Evolutionary conservation across 2,797 vertebrate species (phyloP).

Genomic region (Hippopotamyrus pictus): DNA sequence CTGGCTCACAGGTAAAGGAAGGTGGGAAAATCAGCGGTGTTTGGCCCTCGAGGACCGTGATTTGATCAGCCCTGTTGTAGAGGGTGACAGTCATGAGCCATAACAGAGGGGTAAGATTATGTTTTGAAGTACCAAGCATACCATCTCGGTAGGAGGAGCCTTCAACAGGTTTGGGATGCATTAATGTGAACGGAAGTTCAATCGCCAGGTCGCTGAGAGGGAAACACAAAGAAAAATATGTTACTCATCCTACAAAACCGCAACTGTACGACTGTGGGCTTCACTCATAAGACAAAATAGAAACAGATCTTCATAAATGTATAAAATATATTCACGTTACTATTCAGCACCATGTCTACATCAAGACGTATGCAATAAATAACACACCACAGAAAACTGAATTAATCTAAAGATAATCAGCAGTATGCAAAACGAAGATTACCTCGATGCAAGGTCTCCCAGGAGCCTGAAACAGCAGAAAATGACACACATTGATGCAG

Average conservation of each 20-base stretch:
- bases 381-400: neutral
- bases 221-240: slow-evolving; percentile 20
- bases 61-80: neutral
- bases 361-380: neutral
- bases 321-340: neutral
- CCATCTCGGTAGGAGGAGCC: slow-evolving; percentile 73
- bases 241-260: neutral
- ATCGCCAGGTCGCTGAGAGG: slow-evolving; percentile 78
- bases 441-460: slow-evolving; percentile 92
- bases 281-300: neutral
- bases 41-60: neutral
- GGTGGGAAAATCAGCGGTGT: neutral
- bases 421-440: slow-evolving; percentile 36
- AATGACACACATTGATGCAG: slow-evolving; percentile 23
- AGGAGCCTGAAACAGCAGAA: slow-evolving; percentile 69
- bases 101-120: neutral
- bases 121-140: slow-evolving; percentile 41
- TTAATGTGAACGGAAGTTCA: slow-evolving; percentile 85
- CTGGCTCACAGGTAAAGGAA: neutral
- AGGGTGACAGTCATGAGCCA: neutral
- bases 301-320: neutral
- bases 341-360: neutral
- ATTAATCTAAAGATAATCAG: neutral
- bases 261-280: neutral
- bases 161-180: slow-evolving; percentile 85